Evolutionary conservation across 1,140 invertebrate genomes (phyloP).

Genomic region (Drosophila mayri): DNA sequence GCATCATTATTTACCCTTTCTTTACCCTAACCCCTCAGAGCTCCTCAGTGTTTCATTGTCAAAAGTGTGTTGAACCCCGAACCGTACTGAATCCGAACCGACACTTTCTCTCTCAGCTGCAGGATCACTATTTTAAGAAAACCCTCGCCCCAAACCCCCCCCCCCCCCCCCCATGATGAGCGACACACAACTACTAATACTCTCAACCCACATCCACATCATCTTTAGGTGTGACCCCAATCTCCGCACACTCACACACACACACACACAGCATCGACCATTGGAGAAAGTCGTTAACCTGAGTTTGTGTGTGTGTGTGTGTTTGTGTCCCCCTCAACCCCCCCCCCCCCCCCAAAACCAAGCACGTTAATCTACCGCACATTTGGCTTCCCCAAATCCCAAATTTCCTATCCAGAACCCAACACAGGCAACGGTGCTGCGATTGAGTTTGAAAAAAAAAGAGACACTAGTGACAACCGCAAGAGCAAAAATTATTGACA

Average conservation of each 20-base stretch:
- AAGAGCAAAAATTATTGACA: slow-evolving; percentile 59
- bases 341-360: background rate
- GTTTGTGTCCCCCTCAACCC: background rate
- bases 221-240: slow-evolving; percentile 16
- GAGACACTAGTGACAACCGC: slow-evolving; percentile 85
- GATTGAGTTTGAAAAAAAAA: slow-evolving; percentile 84
- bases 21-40: background rate
- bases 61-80: slow-evolving; percentile 27
- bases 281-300: slow-evolving; percentile 27
- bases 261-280: slow-evolving; percentile 14
- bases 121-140: slow-evolving; percentile 24
- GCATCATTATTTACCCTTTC: background rate
- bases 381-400: slow-evolving; percentile 46
- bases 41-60: slow-evolving; percentile 8
- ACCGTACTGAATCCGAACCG: slow-evolving; percentile 29
- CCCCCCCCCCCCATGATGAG: slow-evolving; percentile 3
- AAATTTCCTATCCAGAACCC: slow-evolving; percentile 29
- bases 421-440: slow-evolving; percentile 76
- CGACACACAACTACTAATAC: slow-evolving; percentile 49
- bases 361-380: slow-evolving; percentile 33
- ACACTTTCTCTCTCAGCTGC: slow-evolving; percentile 15
- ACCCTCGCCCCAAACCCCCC: background rate
- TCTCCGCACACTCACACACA: background rate
- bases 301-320: slow-evolving; percentile 42
- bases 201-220: slow-evolving; percentile 24